Base-by-base conservation (phyloP, 2,113 vertebrate species). In the Syngnathus typhle region DNA sequence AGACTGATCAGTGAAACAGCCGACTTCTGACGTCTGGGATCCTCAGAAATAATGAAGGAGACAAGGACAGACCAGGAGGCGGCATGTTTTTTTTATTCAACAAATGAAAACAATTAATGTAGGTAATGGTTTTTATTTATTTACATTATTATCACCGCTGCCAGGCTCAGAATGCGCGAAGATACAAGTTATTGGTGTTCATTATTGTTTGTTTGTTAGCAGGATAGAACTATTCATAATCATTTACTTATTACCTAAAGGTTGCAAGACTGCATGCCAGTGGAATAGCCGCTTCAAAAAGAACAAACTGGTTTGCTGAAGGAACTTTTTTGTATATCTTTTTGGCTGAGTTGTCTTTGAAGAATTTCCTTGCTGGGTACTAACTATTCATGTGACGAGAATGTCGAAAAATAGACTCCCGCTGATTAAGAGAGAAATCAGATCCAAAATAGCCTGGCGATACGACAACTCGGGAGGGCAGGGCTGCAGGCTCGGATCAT, bases 1-100 rank as follows among this genome's bases (percentile, higher is more conserved):
- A 71, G 75, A 76, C 82, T 82, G 78, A 78, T 81, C 78, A 81
- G 78, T 72, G 70, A 72, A 79, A 75, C 60, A 1, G 51, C 66
- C 3, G 21, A 71, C 63, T 79, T 74, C 67, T 82, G 75, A 69
- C 81, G 69, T 80, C 84, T 78, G 68, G 76, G 76, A 80, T 72
- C 74, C 61, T 65, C 18, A 4, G 41, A 47, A 58, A 66, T 80
- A 73, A 83, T 82, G 69, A 78, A 73, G 70, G 51, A 73, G 70
- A 72, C 46, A 47, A 18, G 16, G 12, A 46, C 43, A 46, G 15
- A 60, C 58, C 3, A 19, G 59, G 18, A n/a, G 5, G 36, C 16
- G 8, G 15, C 9, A 1, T 21, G 11, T 18, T 12, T 60, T 16
- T 7, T 7, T 12, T 15, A n/a, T n/a, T 21, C 12, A 13, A 23